Evolutionary conservation across 2,888 invertebrate genomes (phyloP), one percentile per base, ranked within the genome.

Genomic region (Cryptocephalus primarius): DNA sequence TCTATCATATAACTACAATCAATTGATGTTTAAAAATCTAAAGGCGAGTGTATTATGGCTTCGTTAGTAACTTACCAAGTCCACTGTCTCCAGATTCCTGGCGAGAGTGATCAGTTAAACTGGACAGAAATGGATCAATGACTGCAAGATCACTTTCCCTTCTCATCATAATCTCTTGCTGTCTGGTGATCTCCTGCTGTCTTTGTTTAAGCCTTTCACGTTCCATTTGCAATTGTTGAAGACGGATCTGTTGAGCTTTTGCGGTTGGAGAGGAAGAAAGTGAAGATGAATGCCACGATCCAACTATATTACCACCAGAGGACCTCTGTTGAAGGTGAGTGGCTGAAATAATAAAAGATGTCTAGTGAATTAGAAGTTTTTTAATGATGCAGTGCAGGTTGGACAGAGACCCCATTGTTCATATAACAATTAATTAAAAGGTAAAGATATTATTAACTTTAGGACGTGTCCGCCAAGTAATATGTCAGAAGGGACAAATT

Each of bases 41-140:
- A 91, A 6, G 93, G 91, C 46, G 93, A 92, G 70, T 89, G 87
- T 41, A 91, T 88, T 75, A 92, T 80, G 51, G 90, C 89, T 72
- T 91, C 92, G 55, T 82, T 83, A 57, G 86, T 83, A 38, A 88
- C 75, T 93, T 85, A 63, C 93, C 93, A 52, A 94, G 77, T 44
- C 95, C 95, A 69, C 91, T 92, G 71, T 95, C 94, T 9, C 90
- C 90, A 9, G 92, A 92, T 72, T 93, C 94, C 71, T 95, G 94
- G 54, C 94, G 79, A 59, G 91, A 86, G 72, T 95, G 95, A 63
- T 92, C 92, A 46, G 83, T 82, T 60, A 86, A 74, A 43, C 85
- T 83, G 3, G 87, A 85, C 53, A 88, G 73, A 73, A 88, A 88
- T 50, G 88, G 88, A 69, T 88, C 88, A 72, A 84, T 72, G 1